Percentiles rank a stretch among this genome's conserved stretches.
These are phyloP conservation scores for Leptatherina wallacei DNA, from an alignment of 2,797 vertebrate species.

Conservation along the genomic window DNA sequence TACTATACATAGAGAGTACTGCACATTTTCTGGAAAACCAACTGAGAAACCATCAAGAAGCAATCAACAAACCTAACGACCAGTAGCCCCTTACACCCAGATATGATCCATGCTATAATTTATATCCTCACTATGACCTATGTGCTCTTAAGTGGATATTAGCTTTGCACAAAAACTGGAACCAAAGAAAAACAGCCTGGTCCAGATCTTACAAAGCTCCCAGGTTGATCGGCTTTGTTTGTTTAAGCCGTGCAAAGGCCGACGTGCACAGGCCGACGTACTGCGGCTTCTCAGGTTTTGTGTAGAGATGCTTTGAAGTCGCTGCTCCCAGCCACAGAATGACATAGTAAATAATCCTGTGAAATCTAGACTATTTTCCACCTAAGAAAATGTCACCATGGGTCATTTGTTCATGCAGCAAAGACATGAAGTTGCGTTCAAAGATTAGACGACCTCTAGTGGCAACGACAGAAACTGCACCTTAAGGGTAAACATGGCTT, in stretches of 20 bases:
- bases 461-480: not conserved
- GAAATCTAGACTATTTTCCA: not conserved
- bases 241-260: conserved; percentile 1
- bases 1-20: not conserved
- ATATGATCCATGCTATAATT: not conserved
- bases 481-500: not conserved
- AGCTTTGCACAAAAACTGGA: not conserved
- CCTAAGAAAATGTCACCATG: not conserved
- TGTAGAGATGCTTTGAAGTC: not conserved
- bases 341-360: not conserved
- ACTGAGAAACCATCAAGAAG: not conserved
- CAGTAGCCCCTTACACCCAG: not conserved
- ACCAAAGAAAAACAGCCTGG: not conserved
- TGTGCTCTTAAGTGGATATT: not conserved
- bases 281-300: conserved; percentile 7
- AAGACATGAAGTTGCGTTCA: not conserved
- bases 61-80: not conserved
- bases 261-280: not conserved
- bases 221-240: not conserved
- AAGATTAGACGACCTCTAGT: not conserved
- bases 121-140: not conserved
- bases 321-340: not conserved
- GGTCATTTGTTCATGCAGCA: not conserved
- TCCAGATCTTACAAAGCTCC: not conserved
- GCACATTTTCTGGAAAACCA: not conserved